Base-by-base conservation (phyloP, 2,888 invertebrate species). In the Mythimna ferrago region DNA sequence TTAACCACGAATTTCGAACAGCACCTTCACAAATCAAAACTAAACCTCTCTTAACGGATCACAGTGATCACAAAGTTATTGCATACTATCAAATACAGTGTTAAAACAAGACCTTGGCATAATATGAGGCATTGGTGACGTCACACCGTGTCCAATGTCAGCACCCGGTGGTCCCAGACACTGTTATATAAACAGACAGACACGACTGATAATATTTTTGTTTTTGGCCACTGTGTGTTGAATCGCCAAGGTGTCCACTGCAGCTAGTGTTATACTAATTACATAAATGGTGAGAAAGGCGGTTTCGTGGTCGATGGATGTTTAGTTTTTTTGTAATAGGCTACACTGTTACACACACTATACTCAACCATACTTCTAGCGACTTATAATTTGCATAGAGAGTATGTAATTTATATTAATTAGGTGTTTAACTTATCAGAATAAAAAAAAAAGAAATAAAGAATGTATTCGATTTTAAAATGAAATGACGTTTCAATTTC, bases 151-250 rank as follows among this genome's bases (percentile, higher is more conserved):
- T 87, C 85, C 88, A 89, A 85, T 90, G 87, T 89, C 89, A 89
- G 54, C 80, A 71, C 58, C 69, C 75, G 78, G 80, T 86, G 83
- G 84, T 86, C 75, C 70, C 73, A 83, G 83, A 77, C 75, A 66
- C 71, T 80, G 85, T 87, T 86, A 74, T 80, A 83, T 87, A 89
- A 89, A 89, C 90, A 88, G 41, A n/a, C 56, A 54, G 82, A 58
- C 65, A 72, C 54, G 66, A 73, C 68, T 80, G 86, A 89, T 89
- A 88, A 89, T 87, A 89, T 89, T 88, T 86, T 86, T 87, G 85
- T 87, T 86, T 87, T 86, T 83, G 80, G 84, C 75, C 84, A 86
- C 78, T 82, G 72, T 65, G 71, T 83, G 67, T 60, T 76, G 61
- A 56, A 63, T 35, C 38, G 64, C 6, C 63, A 63, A 70, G 61